phyloP scores from a whole-genome alignment of 2,113 vertebrate species.

The Myiozetetes cayanensis region DNA sequence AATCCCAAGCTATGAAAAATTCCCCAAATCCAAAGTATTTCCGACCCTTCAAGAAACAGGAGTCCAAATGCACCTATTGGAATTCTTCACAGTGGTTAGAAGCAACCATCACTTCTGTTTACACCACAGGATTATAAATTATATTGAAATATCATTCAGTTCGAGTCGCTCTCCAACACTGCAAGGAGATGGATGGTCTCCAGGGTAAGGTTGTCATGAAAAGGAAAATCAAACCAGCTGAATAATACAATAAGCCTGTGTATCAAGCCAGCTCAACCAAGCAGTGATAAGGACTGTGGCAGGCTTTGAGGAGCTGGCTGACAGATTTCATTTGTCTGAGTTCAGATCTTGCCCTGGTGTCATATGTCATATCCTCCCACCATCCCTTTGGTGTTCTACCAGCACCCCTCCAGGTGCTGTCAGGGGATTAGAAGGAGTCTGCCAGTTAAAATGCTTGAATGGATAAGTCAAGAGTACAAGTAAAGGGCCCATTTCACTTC shows the following conservation, averaged over 20 bases:
- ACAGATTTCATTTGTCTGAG: conserved; percentile 82
- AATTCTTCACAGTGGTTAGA: conserved; percentile 53
- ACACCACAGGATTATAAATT: conserved; percentile 65
- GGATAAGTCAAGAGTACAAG: conserved; percentile 42
- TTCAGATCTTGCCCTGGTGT: conserved; percentile 72
- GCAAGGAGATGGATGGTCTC: conserved; percentile 82
- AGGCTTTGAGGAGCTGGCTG: conserved; percentile 75
- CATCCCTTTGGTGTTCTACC: conserved; percentile 54
- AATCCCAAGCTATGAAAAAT: neutral
- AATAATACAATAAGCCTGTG: conserved; percentile 80
- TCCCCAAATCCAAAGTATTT: neutral
- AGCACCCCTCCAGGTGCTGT: conserved; percentile 63
- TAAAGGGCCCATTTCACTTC: neutral
- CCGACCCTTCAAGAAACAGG: neutral
- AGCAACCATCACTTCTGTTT: conserved; percentile 67
- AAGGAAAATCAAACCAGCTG: conserved; percentile 78
- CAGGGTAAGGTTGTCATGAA: conserved; percentile 80
- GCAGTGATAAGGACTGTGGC: conserved; percentile 73
- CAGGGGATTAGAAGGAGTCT: conserved; percentile 56
- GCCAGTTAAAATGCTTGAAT: conserved; percentile 46
- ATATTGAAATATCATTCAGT: conserved; percentile 74
- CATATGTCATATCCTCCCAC: conserved; percentile 66
- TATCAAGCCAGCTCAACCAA: conserved; percentile 75
- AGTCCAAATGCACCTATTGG: conserved; percentile 10
- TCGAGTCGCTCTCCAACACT: conserved; percentile 62